Conservation (phyloP, 2,797 vertebrate genomes). For the Argyrosomus regius region DNA sequence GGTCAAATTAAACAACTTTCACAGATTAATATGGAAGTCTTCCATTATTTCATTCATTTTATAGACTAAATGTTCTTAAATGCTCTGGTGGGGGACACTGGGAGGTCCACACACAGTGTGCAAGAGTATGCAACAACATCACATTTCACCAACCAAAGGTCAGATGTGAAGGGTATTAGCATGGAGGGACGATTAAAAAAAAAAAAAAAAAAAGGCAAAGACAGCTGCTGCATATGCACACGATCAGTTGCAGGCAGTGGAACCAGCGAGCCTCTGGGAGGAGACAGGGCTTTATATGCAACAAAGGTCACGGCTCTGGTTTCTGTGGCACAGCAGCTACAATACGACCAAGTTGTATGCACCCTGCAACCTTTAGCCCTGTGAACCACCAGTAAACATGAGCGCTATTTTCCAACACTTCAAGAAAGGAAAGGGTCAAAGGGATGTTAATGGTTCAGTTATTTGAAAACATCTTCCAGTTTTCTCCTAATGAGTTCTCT, state of each 20-base stretch:
- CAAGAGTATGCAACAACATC: conserved; percentile 10
- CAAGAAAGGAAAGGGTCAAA: background rate
- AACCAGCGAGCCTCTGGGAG: background rate
- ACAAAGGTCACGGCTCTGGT: conserved; percentile 6
- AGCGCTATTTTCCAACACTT: background rate
- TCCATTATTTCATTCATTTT: background rate
- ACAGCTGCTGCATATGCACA: conserved; percentile 11
- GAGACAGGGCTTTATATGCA: conserved; percentile 1
- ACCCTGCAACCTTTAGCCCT: background rate
- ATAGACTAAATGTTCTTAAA: conserved; percentile 9
- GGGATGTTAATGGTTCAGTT: background rate
- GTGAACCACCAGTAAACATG: background rate
- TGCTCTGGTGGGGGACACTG: background rate
- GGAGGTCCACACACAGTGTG: background rate
- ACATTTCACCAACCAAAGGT: conserved; percentile 47
- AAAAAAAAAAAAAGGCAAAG: background rate
- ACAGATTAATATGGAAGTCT: background rate
- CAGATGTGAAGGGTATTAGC: conserved; percentile 28
- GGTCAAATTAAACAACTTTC: background rate
- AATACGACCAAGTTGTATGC: background rate
- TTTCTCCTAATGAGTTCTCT: conserved; percentile 11
- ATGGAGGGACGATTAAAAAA: background rate
- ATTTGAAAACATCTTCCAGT: conserved; percentile 8
- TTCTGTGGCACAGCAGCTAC: conserved; percentile 8
- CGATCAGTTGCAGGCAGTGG: background rate